Evolutionary conservation across 2,113 vertebrate species (phyloP), one percentile per base, ranked within the genome.

Genomic region (Erythrolamprus reginae): DNA sequence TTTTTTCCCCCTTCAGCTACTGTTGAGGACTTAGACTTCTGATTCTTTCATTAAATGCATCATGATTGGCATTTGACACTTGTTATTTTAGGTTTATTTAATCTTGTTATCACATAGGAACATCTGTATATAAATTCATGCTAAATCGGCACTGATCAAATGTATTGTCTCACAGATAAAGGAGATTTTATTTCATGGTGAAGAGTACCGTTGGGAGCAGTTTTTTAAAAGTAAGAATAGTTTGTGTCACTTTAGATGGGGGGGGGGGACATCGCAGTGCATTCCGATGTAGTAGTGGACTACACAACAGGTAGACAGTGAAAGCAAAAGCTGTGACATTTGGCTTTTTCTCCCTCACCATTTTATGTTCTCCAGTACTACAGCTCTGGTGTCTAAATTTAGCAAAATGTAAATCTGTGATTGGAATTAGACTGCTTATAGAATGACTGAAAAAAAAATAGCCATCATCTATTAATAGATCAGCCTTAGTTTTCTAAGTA

Each of bases 21-120:
- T 48, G 87, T 89, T 92, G 91, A 94, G 82, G 45, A 47, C 93
- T 93, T 90, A 38, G 90, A 92, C 88, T 93, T 92, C 55, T 93
- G 88, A 88, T 90, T 95, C 93, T 15, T 96, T 93, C 92, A 90
- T 95, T 95, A 95, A 95, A 94, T 90, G 91, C 87, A 88, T 90
- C 88, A 91, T 87, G 91, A 92, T 93, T 61, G 48, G 91, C 93
- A 89, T 51, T 45, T 94, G 93, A 89, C 93, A 89, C 93, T 95
- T 96, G 94, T 95, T 94, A 94, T 96, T 96, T 95, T 93, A 94
- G 93, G 82, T 92, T 95, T 96, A 95, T 92, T 94, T 93, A 94
- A 94, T 94, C 94, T 95, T 77, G 95, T 94, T 91, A 94, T 93
- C 93, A 92, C 92, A 93, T 70, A 89, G 0, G 91, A 92, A 95